These are phyloP conservation scores for Orussus abietinus DNA, from an alignment of 1,140 invertebrate species.

Conservation along the genomic window DNA sequence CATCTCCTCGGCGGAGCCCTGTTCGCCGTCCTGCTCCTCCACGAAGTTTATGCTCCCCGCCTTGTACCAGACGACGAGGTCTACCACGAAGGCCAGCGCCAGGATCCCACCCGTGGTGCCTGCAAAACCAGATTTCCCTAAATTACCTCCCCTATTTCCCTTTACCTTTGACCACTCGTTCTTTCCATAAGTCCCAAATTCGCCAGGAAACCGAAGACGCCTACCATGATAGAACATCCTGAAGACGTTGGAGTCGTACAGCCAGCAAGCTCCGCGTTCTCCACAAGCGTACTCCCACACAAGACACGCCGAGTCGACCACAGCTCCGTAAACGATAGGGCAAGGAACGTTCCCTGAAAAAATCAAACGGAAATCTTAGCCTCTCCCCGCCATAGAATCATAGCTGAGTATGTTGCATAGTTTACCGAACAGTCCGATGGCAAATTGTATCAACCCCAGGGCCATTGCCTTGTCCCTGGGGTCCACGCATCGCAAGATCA, in stretches of 20 bases:
- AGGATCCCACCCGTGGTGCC: conserved; percentile 79
- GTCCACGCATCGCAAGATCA: conserved; percentile 87
- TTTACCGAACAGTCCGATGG: conserved; percentile 84
- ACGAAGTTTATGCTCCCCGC: conserved; percentile 71
- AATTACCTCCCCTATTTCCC: no score
- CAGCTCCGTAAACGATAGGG: conserved; percentile 86
- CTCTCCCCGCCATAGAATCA: background rate
- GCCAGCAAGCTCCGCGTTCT: conserved; percentile 74
- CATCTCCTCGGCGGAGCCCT: conserved; percentile 47
- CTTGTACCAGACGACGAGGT: conserved; percentile 78
- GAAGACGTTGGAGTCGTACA: conserved; percentile 81
- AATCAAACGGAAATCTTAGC: background rate
- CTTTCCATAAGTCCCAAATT: no score
- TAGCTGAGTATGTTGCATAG: background rate
- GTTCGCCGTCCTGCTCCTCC: conserved; percentile 54
- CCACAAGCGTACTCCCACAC: conserved; percentile 82
- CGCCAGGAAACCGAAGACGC: no score
- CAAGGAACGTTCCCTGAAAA: conserved; percentile 79
- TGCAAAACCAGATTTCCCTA: conserved; percentile 46
- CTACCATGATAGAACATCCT: conserved; percentile 82
- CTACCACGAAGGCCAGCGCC: conserved; percentile 76
- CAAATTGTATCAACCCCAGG: conserved; percentile 87
- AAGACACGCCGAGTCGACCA: conserved; percentile 86
- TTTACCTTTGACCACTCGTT: no score
- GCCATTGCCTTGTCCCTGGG: conserved; percentile 92